phyloP scores from a whole-genome alignment of 2,888 invertebrate genomes.

The Lasioglossum marginatum region DNA sequence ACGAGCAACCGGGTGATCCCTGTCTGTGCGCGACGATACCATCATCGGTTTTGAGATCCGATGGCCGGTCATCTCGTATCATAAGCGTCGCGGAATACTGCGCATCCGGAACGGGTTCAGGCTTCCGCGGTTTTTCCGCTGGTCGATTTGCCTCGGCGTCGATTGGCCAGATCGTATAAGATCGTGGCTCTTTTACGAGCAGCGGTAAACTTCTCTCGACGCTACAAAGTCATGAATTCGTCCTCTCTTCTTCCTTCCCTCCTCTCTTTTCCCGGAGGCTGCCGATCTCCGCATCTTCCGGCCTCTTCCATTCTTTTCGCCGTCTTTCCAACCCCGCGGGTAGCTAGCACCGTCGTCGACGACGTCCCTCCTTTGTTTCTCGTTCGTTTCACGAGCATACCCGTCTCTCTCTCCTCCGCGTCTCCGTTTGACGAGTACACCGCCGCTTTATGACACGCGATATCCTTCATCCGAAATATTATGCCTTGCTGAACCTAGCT shows the following conservation, averaged over 20 bases:
- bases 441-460: constrained; percentile 80
- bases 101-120: constrained; percentile 37
- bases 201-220: constrained; percentile 73
- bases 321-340: constrained; percentile 10
- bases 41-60: constrained; percentile 51
- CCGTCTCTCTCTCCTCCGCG: constrained; percentile 37
- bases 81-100: constrained; percentile 47
- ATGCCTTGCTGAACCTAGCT: constrained; percentile 66
- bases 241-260: constrained; percentile 40
- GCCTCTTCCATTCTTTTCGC: constrained; percentile 32
- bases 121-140: constrained; percentile 31
- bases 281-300: constrained; percentile 17
- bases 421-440: constrained; percentile 62
- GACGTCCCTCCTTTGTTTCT: constrained; percentile 48
- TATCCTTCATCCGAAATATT: constrained; percentile 81
- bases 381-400: constrained; percentile 36
- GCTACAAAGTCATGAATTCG: constrained; percentile 76
- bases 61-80: constrained; percentile 29
- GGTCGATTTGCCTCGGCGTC: constrained; percentile 55
- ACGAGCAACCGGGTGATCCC: neutral
- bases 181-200: constrained; percentile 68
- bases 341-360: neutral
- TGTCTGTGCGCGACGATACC: constrained; percentile 35
- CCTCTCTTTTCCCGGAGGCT: neutral
- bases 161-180: constrained; percentile 63